A percentile compares a stretch with the other conserved stretches of the same genome.
Conservation (phyloP, 2,113 vertebrate genomes). For the Corynorhinus townsendii region DNA sequence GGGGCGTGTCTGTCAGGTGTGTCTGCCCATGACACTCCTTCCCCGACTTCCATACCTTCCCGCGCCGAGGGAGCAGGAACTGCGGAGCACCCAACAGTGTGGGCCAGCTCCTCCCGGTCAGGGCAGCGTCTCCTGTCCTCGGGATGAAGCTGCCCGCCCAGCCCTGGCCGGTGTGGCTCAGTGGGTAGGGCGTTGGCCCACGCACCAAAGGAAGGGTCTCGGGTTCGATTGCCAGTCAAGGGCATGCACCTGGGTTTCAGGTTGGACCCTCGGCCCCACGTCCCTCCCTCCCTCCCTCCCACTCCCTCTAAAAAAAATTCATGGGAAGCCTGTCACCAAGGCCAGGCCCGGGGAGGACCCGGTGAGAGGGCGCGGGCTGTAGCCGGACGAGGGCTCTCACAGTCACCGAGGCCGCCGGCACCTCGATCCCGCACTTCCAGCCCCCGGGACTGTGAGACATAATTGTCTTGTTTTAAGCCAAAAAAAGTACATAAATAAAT, state of each 20-base stretch:
- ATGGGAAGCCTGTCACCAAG: not conserved
- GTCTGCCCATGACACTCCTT: not conserved
- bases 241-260: not conserved
- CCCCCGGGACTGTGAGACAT: too few species aligned
- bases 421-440: too few species aligned
- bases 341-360: too few species aligned
- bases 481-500: too few species aligned
- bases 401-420: too few species aligned
- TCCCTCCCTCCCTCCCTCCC: not conserved
- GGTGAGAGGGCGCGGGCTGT: too few species aligned
- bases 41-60: accelerated
- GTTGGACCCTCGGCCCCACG: not conserved
- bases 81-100: too few species aligned
- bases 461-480: too few species aligned
- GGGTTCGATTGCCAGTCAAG: not conserved
- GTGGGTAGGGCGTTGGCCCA: not conserved
- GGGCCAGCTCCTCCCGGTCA: not conserved
- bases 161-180: not conserved
- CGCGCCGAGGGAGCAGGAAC: not conserved
- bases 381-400: too few species aligned
- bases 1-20: not conserved
- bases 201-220: not conserved
- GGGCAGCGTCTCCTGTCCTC: not conserved
- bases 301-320: not conserved
- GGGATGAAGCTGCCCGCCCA: not conserved